Evolutionary conservation across 2,797 vertebrate genomes (phyloP).

Genomic region (Bryconaethiops microstoma): DNA sequence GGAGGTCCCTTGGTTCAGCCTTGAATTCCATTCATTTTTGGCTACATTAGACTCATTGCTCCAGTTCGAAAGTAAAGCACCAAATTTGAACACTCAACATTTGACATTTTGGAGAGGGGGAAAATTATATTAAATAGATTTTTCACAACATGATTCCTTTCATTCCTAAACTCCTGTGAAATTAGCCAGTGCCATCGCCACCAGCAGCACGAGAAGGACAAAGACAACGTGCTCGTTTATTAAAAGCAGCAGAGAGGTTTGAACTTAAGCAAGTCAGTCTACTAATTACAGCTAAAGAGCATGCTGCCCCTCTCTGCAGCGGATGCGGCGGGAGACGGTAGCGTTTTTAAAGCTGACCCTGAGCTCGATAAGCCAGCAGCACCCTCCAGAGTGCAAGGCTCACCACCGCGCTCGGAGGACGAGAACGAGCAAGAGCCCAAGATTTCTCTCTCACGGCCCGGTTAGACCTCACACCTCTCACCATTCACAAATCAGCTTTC

Average conservation of each 20-base stretch:
- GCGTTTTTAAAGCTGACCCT: slow-evolving; percentile 33
- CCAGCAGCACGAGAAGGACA: background rate
- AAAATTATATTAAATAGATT: too few species aligned
- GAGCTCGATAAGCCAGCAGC: slow-evolving; percentile 34
- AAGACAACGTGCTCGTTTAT: background rate
- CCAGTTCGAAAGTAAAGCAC: too few species aligned
- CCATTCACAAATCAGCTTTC: slow-evolving; percentile 12
- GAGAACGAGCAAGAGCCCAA: slow-evolving; percentile 25
- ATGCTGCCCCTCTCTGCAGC: slow-evolving; percentile 32
- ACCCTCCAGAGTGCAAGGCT: slow-evolving; percentile 4
- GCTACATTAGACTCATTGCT: too few species aligned
- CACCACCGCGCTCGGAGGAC: slow-evolving; percentile 6
- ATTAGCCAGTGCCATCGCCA: background rate
- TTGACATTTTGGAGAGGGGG: too few species aligned
- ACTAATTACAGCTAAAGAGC: slow-evolving; percentile 3
- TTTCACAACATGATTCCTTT: too few species aligned
- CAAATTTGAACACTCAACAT: too few species aligned
- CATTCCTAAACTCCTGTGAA: too few species aligned
- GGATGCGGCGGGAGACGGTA: slow-evolving; percentile 18
- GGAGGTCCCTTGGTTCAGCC: too few species aligned
- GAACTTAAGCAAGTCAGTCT: background rate
- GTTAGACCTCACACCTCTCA: slow-evolving; percentile 42
- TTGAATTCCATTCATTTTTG: too few species aligned
- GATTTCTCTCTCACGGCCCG: slow-evolving; percentile 27
- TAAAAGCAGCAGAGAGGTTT: slow-evolving; percentile 30